These are phyloP conservation scores for Epinephelus malabaricus DNA, from an alignment of 2,797 vertebrate genomes.

Conservation along the genomic window DNA sequence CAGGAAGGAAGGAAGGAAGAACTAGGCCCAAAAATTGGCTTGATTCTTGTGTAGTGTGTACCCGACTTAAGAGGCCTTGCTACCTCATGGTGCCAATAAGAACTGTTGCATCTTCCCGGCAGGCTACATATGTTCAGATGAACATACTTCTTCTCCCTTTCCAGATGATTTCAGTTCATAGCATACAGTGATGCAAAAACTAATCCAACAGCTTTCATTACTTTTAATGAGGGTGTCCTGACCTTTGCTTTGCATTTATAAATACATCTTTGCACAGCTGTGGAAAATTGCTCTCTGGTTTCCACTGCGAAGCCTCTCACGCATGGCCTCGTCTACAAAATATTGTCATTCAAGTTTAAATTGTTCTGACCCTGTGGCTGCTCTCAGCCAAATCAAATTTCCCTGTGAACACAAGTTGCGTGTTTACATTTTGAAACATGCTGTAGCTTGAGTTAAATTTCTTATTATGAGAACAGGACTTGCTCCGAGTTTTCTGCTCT, in stretches of 20 bases:
- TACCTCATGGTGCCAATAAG: neutral
- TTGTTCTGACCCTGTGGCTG: neutral
- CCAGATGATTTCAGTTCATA: neutral
- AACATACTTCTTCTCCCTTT: neutral
- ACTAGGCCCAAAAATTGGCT: no score
- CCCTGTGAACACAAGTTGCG: neutral
- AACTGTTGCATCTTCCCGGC: neutral
- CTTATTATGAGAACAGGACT: conserved; percentile 4
- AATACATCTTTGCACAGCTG: conserved; percentile 7
- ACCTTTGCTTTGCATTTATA: conserved; percentile 8
- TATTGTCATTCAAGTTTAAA: conserved; percentile 7
- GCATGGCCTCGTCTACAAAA: conserved; percentile 1
- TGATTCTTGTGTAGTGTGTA: no score
- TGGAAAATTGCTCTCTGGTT: neutral
- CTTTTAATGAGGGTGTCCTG: conserved; percentile 1
- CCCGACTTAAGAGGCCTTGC: neutral
- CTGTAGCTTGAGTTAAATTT: neutral
- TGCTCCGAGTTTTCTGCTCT: conserved; percentile 8
- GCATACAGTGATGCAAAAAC: neutral
- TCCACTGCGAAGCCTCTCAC: neutral
- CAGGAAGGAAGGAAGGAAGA: no score
- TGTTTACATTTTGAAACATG: neutral
- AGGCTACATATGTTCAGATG: neutral
- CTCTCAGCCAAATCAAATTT: neutral
- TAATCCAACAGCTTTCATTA: neutral